phyloP scores from a whole-genome alignment of 2,888 invertebrate species.

The Melanotus villosus region DNA sequence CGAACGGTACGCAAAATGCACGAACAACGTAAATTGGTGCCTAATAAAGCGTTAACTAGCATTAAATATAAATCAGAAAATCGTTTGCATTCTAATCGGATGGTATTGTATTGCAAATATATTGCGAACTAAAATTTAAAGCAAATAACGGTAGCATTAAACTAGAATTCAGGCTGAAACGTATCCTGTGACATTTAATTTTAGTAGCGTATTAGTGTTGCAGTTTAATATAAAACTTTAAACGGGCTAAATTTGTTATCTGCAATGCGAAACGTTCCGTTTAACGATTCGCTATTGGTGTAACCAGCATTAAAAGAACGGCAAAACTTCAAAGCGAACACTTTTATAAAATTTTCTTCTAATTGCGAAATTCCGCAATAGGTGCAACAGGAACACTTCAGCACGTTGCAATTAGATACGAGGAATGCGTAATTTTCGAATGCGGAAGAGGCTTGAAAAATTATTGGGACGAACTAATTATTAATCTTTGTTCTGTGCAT shows the following conservation, averaged over 20 bases:
- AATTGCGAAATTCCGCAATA: neutral
- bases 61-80: conserved; percentile 44
- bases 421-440: neutral
- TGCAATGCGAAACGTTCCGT: conserved; percentile 48
- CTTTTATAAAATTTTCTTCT: neutral
- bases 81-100: conserved; percentile 38
- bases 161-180: conserved; percentile 33
- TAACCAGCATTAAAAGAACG: neutral
- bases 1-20: conserved; percentile 19
- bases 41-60: conserved; percentile 33
- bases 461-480: neutral
- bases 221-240: conserved; percentile 40
- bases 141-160: conserved; percentile 40
- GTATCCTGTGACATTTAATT: conserved; percentile 43
- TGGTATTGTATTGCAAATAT: conserved; percentile 35
- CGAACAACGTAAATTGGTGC: conserved; percentile 17
- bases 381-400: too few species aligned
- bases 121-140: conserved; percentile 39
- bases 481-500: conserved; percentile 22
- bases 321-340: neutral
- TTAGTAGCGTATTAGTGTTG: conserved; percentile 40
- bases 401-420: too few species aligned
- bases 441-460: neutral
- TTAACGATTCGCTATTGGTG: conserved; percentile 32
- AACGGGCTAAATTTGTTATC: conserved; percentile 46